phyloP scores from a whole-genome alignment of 2,888 invertebrate genomes.

The Antheraea yamamai region DNA sequence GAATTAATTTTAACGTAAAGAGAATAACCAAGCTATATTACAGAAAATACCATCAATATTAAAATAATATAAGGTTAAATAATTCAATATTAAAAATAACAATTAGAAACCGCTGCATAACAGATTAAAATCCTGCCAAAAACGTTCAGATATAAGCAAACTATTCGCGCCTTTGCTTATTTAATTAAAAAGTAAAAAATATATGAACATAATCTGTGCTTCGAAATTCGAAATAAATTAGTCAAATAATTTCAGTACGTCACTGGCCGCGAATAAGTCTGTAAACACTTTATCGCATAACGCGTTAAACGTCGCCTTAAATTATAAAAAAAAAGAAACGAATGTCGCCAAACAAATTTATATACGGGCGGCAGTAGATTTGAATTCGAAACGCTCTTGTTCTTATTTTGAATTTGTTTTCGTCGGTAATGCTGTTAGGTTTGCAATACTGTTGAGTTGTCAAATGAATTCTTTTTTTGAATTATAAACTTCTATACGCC shows the following conservation, averaged over 20 bases:
- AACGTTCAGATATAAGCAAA: too few relatives aligned
- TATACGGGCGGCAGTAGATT: conserved; percentile 49
- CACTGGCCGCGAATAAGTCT: conserved; percentile 56
- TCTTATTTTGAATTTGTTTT: conserved; percentile 45
- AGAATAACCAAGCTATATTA: too few relatives aligned
- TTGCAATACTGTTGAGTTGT: conserved; percentile 23
- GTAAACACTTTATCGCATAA: conserved; percentile 68
- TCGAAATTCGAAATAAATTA: conserved; percentile 4
- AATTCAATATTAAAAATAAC: too few relatives aligned
- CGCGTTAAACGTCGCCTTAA: conserved; percentile 54
- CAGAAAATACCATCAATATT: too few relatives aligned
- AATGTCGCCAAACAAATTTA: conserved; percentile 52
- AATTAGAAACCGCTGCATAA: too few relatives aligned
- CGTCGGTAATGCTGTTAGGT: conserved; percentile 27
- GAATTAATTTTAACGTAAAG: too few relatives aligned
- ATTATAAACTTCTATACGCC: too few relatives aligned
- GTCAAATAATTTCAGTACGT: not conserved
- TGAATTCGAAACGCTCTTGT: conserved; percentile 55
- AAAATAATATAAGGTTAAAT: too few relatives aligned
- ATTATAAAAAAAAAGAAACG: conserved; percentile 53
- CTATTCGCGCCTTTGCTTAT: not conserved
- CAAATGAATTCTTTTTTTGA: conserved; percentile 1
- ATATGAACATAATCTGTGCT: conserved; percentile 3
- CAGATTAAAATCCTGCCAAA: too few relatives aligned
- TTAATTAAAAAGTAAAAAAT: not conserved